Evolutionary conservation across 2,797 vertebrate genomes (phyloP).

Genomic region (Pantherophis vulpinus): DNA sequence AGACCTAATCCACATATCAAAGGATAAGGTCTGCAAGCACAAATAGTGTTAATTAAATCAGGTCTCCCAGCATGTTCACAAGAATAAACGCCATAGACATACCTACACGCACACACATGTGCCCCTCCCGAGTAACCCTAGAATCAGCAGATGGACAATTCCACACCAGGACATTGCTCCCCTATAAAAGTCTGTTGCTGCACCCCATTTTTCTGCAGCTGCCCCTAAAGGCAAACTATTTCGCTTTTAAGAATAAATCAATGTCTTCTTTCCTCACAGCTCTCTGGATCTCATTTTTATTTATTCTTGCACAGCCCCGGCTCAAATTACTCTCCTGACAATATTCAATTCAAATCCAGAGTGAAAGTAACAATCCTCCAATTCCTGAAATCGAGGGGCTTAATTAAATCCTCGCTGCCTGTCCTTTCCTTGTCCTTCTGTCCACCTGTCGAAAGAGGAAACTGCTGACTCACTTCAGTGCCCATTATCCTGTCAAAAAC

Average conservation of each 20-base stretch:
- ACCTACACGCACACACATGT: not conserved
- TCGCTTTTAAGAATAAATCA: not conserved
- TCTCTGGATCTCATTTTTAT: not conserved
- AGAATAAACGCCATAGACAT: not conserved
- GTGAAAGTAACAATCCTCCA: not conserved
- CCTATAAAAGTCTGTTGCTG: not conserved
- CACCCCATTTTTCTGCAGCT: not conserved
- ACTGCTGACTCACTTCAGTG: constrained; percentile 47
- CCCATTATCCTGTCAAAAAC: constrained; percentile 42
- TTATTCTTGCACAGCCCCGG: not conserved
- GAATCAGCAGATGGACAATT: not conserved
- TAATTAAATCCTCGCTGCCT: not conserved
- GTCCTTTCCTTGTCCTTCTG: constrained; percentile 21
- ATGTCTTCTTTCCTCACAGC: not conserved
- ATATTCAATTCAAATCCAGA: not conserved
- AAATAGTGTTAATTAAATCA: not conserved
- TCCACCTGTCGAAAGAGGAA: constrained; percentile 4
- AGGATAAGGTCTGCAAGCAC: not conserved
- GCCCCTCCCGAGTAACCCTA: not conserved
- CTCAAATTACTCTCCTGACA: not conserved
- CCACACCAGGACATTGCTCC: not conserved
- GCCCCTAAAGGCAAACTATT: not conserved
- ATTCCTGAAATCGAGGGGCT: not conserved
- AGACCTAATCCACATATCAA: not conserved
- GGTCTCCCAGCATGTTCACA: not conserved